These are phyloP conservation scores for Drosophila tripunctata DNA, from an alignment of 2,888 invertebrate genomes.

Conservation along the genomic window DNA sequence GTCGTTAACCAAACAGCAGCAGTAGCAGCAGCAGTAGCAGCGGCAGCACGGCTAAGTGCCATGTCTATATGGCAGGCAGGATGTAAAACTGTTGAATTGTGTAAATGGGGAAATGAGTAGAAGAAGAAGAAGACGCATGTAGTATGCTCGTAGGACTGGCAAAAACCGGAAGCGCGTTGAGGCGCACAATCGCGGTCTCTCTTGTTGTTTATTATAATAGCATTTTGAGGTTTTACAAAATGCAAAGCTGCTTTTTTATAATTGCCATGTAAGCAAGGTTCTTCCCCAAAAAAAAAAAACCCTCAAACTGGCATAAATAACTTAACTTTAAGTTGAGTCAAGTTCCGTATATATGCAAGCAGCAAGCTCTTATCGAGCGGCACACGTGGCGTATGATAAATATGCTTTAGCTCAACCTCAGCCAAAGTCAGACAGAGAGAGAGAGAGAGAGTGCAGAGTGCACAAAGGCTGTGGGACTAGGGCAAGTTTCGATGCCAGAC, in stretches of 20 bases:
- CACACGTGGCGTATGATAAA: constrained; percentile 64
- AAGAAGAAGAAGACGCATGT: too few relatives aligned
- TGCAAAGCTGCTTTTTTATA: constrained; percentile 57
- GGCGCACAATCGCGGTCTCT: constrained; percentile 29
- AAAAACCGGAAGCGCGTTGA: constrained; percentile 61
- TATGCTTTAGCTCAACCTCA: constrained; percentile 26
- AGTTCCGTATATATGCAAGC: constrained; percentile 2
- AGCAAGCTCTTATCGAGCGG: constrained; percentile 12
- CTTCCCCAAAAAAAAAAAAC: not conserved
- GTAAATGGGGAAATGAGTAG: not conserved
- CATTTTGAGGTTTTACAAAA: constrained; percentile 67
- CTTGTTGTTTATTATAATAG: constrained; percentile 76
- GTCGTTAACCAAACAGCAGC: constrained; percentile 72
- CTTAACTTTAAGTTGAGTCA: constrained; percentile 12
- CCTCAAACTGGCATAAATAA: constrained; percentile 22
- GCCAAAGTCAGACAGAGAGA: not conserved
- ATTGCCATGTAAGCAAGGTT: constrained; percentile 49
- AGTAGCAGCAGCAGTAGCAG: too few relatives aligned
- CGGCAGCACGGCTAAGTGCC: constrained; percentile 66
- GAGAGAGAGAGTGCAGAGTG: too few relatives aligned
- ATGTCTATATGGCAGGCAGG: constrained; percentile 30
- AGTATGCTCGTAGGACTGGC: constrained; percentile 10
- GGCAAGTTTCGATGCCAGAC: constrained; percentile 26
- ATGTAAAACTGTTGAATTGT: constrained; percentile 3
- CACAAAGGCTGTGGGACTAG: too few relatives aligned